Evolutionary conservation across 1,140 invertebrate species (phyloP).

Genomic region (Drosophila littoralis): DNA sequence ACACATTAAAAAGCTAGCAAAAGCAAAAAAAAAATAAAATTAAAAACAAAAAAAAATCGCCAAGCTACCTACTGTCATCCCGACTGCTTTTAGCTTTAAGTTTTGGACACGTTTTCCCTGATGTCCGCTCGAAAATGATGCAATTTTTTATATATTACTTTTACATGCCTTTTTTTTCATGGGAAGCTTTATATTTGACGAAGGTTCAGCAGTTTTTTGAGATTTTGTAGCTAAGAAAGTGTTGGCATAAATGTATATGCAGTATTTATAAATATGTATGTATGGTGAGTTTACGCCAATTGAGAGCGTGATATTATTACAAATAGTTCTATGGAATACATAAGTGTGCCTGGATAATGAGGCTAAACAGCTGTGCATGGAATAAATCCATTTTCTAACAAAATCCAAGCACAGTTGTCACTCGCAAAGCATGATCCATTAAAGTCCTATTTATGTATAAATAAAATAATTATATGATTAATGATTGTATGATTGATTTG

Average conservation of each 20-base stretch:
- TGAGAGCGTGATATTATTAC: too few species aligned
- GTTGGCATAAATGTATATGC: neutral
- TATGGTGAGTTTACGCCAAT: neutral
- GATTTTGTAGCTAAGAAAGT: neutral
- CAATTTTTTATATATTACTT: neutral
- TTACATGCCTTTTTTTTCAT: neutral
- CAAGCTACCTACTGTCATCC: neutral
- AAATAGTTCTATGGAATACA: too few species aligned
- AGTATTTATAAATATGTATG: too few species aligned
- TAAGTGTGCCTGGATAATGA: neutral
- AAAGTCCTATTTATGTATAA: too few species aligned
- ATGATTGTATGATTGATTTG: too few species aligned
- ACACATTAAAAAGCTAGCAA: slow-evolving; percentile 44
- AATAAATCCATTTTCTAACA: neutral
- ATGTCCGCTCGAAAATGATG: slow-evolving; percentile 1
- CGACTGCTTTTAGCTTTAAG: slow-evolving; percentile 1
- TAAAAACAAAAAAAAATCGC: slow-evolving; percentile 18
- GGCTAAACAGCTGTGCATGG: neutral
- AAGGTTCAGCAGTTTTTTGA: neutral
- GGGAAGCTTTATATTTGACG: neutral
- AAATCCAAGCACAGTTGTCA: neutral
- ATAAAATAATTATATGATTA: too few species aligned
- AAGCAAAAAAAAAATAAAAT: slow-evolving; percentile 16
- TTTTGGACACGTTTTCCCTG: slow-evolving; percentile 9
- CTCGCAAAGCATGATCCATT: neutral